Evolutionary conservation across 2,888 invertebrate genomes (phyloP).

Genomic region (Pogonocherus hispidulus): DNA sequence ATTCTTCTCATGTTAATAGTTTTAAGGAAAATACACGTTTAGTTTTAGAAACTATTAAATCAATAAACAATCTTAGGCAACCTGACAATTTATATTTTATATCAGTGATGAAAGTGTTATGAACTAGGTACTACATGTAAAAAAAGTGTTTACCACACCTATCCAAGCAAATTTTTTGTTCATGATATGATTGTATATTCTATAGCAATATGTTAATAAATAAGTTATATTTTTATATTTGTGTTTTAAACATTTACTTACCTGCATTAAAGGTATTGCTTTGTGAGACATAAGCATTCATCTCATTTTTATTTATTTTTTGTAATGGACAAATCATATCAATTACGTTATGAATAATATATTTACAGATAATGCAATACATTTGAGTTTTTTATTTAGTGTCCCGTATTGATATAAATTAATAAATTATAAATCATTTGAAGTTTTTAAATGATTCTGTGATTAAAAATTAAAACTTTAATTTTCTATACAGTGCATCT

Average conservation of each 20-base stretch:
- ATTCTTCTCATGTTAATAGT: no score
- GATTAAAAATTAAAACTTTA: no score
- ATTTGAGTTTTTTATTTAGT: slow-evolving; percentile 14
- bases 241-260: slow-evolving; percentile 16
- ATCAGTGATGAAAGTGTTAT: not conserved
- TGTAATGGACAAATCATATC: slow-evolving; percentile 14
- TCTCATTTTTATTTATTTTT: not conserved
- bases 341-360: slow-evolving; percentile 19
- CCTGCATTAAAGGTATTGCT: not conserved
- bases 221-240: slow-evolving; percentile 54
- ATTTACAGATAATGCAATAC: slow-evolving; percentile 16
- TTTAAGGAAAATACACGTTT: no score
- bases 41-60: no score
- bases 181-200: slow-evolving; percentile 49
- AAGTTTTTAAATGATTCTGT: no score
- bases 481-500: no score
- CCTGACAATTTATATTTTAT: not conserved
- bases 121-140: slow-evolving; percentile 22
- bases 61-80: no score
- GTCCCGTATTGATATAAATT: no score
- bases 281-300: not conserved
- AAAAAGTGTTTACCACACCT: slow-evolving; percentile 27
- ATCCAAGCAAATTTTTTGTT: slow-evolving; percentile 39
- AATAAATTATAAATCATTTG: no score
- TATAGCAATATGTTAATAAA: slow-evolving; percentile 57